Conservation (phyloP, 2,797 vertebrate genomes). For the Xenops minutus region DNA sequence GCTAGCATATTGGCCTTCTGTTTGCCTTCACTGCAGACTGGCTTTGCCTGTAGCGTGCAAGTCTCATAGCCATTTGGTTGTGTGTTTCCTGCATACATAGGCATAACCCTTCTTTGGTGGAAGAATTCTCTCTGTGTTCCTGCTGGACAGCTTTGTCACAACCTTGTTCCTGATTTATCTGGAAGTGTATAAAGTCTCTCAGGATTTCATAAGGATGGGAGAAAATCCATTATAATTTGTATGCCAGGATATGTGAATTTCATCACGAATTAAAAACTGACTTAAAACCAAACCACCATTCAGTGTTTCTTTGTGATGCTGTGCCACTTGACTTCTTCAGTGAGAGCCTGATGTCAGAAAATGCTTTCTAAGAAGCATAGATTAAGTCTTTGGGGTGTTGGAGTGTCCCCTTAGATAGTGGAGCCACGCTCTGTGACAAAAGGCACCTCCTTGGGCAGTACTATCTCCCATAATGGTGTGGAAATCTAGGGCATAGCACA, state of each 20-base stretch:
- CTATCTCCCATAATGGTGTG: not conserved
- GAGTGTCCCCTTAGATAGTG: not conserved
- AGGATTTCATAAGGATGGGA: not conserved
- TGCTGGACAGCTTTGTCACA: not conserved
- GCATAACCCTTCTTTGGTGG: not conserved
- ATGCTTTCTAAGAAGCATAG: not conserved
- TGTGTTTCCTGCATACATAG: not conserved
- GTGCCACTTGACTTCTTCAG: not conserved
- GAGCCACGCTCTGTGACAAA: not conserved
- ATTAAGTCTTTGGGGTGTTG: not conserved
- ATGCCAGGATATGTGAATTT: not conserved
- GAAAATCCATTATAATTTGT: not conserved
- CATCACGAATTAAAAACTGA: not conserved
- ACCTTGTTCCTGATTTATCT: not conserved
- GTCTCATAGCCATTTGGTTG: not conserved
- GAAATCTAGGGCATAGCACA: not conserved
- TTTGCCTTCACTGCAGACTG: not conserved
- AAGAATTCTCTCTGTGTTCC: not conserved
- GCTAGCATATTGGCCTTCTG: not conserved
- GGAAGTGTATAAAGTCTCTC: not conserved
- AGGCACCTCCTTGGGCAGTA: fast-evolving
- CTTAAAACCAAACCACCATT: fast-evolving
- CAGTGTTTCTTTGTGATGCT: not conserved
- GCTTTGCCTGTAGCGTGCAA: not conserved
- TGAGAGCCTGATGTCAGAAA: not conserved